These are phyloP conservation scores for Myotis vivesi DNA, from an alignment of 2,797 vertebrate genomes.

Conservation along the genomic window DNA sequence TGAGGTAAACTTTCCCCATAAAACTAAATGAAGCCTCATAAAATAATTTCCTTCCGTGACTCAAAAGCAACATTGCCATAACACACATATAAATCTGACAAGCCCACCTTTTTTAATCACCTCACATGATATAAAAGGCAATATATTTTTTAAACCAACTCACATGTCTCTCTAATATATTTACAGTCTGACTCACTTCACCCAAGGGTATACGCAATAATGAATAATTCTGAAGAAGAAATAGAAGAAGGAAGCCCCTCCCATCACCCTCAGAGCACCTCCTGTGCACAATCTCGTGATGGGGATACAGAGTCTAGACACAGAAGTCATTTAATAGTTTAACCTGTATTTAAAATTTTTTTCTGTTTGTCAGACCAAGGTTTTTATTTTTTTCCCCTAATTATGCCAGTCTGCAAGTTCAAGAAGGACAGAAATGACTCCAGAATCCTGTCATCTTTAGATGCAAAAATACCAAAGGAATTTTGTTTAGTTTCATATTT, in stretches of 20 bases:
- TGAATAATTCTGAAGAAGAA: constrained; percentile 61
- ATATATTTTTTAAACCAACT: constrained; percentile 50
- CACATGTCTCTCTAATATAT: constrained; percentile 42
- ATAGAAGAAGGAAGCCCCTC: neutral
- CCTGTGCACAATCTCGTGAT: neutral
- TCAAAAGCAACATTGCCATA: constrained; percentile 41
- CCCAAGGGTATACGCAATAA: constrained; percentile 24
- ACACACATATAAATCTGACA: constrained; percentile 66
- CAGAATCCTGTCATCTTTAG: neutral
- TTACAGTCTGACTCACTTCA: constrained; percentile 56
- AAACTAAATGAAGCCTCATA: constrained; percentile 66
- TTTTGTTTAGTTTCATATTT: neutral
- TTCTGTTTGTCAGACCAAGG: constrained; percentile 5
- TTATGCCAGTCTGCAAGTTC: neutral
- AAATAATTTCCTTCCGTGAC: constrained; percentile 63
- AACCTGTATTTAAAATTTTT: neutral
- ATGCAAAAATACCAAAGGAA: neutral
- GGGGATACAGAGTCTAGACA: neutral
- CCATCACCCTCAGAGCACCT: neutral
- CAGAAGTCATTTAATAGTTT: neutral
- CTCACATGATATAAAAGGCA: neutral
- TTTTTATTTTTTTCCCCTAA: neutral
- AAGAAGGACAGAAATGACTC: neutral
- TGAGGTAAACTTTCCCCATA: constrained; percentile 54
- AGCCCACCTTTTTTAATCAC: constrained; percentile 4